Conservation (phyloP, 1,140 invertebrate species). For the Polyergus mexicanus region DNA sequence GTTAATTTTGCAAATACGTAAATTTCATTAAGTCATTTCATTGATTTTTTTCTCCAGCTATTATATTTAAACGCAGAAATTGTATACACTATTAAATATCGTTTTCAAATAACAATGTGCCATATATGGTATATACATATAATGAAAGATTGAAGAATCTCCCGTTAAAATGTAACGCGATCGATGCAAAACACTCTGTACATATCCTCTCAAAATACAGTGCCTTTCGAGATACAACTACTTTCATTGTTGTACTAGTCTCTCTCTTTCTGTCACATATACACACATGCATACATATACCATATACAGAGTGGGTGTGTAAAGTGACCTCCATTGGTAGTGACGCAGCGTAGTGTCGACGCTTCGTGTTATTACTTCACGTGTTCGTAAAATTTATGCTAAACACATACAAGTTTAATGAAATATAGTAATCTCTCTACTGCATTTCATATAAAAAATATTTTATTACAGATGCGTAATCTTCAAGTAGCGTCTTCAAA, state of each 20-base stretch:
- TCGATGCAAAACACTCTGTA: background rate
- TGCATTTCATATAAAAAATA: background rate
- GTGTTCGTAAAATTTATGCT: slow-evolving; percentile 30
- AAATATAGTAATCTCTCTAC: background rate
- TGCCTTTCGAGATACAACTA: background rate
- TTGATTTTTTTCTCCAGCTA: background rate
- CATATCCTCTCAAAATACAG: slow-evolving; percentile 5
- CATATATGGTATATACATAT: no score
- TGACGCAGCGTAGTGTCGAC: slow-evolving; percentile 31
- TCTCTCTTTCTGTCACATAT: background rate
- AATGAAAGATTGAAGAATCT: background rate
- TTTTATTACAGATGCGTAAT: background rate
- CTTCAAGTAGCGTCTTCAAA: no score
- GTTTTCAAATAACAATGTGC: background rate
- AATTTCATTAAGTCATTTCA: background rate
- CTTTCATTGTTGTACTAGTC: slow-evolving; percentile 36
- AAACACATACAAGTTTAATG: background rate
- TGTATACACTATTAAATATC: slow-evolving; percentile 4
- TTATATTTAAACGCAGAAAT: background rate
- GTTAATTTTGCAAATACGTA: background rate
- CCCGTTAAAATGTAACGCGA: slow-evolving; percentile 6
- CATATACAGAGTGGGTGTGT: slow-evolving; percentile 6
- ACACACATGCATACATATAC: no score
- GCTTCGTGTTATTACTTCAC: slow-evolving; percentile 36
- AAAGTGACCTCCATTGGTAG: slow-evolving; percentile 52